A percentile compares a stretch with the other conserved stretches of the same genome.
Conservation (phyloP, 2,888 invertebrate genomes). For the Hylaea fasciaria region DNA sequence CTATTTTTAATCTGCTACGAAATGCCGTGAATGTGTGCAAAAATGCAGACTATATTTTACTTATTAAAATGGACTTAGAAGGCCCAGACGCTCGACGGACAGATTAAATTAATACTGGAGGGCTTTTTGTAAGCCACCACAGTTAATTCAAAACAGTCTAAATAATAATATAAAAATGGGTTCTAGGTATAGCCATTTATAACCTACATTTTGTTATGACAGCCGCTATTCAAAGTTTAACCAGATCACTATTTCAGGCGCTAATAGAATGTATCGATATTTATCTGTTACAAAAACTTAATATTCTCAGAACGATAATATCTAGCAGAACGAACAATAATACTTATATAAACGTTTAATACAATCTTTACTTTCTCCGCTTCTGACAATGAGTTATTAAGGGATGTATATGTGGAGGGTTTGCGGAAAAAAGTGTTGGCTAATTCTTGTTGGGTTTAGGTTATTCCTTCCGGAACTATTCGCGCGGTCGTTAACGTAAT, state of each 20-base stretch:
- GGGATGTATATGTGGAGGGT: conserved; percentile 33
- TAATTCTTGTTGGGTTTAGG: conserved; percentile 54
- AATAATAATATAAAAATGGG: not conserved
- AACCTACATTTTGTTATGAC: conserved; percentile 28
- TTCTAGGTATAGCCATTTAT: not conserved
- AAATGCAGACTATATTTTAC: conserved; percentile 2
- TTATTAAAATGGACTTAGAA: not conserved
- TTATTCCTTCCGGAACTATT: conserved; percentile 73
- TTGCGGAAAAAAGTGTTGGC: conserved; percentile 50
- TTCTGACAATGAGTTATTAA: conserved; percentile 38
- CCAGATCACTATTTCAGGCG: conserved; percentile 31
- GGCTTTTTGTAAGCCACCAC: too few species aligned
- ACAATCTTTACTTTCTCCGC: conserved; percentile 29
- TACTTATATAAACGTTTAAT: conserved; percentile 21
- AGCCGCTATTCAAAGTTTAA: conserved; percentile 5
- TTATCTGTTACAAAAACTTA: conserved; percentile 18
- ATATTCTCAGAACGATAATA: conserved; percentile 24
- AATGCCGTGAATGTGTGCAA: not conserved
- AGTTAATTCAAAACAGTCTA: not conserved
- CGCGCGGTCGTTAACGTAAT: conserved; percentile 74
- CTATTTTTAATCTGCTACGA: too few species aligned
- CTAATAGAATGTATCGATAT: conserved; percentile 24
- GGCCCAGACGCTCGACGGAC: not conserved
- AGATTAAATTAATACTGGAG: not conserved
- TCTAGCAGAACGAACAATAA: conserved; percentile 28